phyloP scores from a whole-genome alignment of 1,140 invertebrate genomes.

The Coenobita brevimanus region DNA sequence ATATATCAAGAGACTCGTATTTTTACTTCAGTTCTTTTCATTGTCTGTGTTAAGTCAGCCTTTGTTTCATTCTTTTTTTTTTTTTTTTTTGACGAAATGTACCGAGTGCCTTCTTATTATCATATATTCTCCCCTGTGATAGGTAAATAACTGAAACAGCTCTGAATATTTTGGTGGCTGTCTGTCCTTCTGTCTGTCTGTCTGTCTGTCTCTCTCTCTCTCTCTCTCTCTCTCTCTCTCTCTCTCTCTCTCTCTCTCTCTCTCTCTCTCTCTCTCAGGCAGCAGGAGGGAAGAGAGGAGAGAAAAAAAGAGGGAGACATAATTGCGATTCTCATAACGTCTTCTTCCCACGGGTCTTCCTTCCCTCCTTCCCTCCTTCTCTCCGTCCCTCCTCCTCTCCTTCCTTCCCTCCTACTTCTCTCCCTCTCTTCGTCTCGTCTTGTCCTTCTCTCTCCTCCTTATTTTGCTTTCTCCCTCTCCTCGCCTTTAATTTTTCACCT shows the following conservation, averaged over 20 bases:
- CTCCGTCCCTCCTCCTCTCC: neutral
- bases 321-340: slow-evolving; percentile 7
- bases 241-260: neutral
- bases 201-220: neutral
- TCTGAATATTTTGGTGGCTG: too few relatives aligned
- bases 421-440: neutral
- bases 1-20: too few relatives aligned
- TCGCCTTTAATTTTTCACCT: neutral
- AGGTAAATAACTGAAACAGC: too few relatives aligned
- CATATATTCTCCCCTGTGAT: neutral
- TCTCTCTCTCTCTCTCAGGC: too few relatives aligned
- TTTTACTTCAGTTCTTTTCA: neutral
- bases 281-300: neutral
- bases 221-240: neutral
- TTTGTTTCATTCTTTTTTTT: neutral
- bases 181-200: too few relatives aligned
- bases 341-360: slow-evolving; percentile 41
- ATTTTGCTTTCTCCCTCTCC: neutral
- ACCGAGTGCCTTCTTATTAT: neutral
- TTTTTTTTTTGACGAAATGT: neutral
- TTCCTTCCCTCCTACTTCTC: neutral
- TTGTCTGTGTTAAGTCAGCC: neutral
- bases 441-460: too few relatives aligned
- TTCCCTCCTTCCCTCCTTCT: neutral
- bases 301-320: slow-evolving; percentile 15